Base-by-base conservation (phyloP, 1,140 invertebrate genomes). In the Daktulosphaira vitifoliae region DNA sequence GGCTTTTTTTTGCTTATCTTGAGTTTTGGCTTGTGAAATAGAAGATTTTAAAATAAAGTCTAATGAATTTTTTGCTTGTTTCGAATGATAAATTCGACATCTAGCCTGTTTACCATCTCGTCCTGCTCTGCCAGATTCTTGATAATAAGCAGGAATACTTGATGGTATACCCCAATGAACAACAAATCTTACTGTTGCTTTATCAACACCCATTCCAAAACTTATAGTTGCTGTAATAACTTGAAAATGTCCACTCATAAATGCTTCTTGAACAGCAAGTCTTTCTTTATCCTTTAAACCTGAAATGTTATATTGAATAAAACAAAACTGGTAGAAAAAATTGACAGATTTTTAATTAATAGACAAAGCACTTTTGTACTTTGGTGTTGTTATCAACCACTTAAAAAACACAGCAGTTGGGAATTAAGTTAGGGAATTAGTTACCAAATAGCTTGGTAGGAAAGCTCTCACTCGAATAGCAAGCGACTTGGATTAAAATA, bases 141-240 rank as follows among this genome's bases (percentile, higher is more conserved):
- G 81, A 68, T 82, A 82, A 71, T 82, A 81, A 0, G 75, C 77
- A n/a, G 80, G 76, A 65, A 82, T 73, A 66, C 87, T 90, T 72
- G 92, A 88, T 1, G 90, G 85, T n/a, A 90, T 79, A 56, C 89
- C 89, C 92, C 92, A 97, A 76, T 97, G 94, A 39, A 88, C 84
- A 18, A 95, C 90, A 79, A 92, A 91, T 69, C 88, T 87, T 11
- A 87, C 85, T 69, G 82, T 78, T 2, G 79, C 73, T 73, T 88
- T 87, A 72, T 88, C 86, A 16, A 88, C 81, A 44, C 85, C 85
- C 85, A 87, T 87, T 22, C 85, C 85, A 77, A 88, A 88, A 71
- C 82, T 84, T 67, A 87, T 79, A 16, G 84, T 86, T 8, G 81
- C 81, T 49, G 75, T 75, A 51, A 82, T 82, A 3, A 86, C 78